These are phyloP conservation scores for Aphis gossypii DNA, from an alignment of 1,140 invertebrate species.

Conservation along the genomic window DNA sequence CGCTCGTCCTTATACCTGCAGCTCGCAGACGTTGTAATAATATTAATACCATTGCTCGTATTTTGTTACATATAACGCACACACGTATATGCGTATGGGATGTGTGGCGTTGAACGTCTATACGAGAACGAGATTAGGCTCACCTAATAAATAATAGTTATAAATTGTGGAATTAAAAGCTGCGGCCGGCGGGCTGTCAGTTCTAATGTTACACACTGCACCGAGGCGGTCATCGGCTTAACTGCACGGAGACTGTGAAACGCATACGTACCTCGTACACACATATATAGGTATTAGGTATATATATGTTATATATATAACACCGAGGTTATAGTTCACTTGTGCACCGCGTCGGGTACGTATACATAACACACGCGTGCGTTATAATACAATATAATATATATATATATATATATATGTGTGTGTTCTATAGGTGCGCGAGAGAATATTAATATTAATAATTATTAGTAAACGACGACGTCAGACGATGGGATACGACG, in stretches of 20 bases:
- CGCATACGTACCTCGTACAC: not conserved
- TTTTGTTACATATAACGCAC: constrained; percentile 22
- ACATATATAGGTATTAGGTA: not conserved
- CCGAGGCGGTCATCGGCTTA: constrained; percentile 32
- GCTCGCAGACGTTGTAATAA: not conserved
- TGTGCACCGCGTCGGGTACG: not conserved
- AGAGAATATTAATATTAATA: not conserved
- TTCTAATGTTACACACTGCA: constrained; percentile 49
- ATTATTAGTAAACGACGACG: not conserved
- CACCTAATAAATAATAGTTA: constrained; percentile 56
- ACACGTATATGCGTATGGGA: not conserved
- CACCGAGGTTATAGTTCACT: constrained; percentile 23
- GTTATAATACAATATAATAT: not conserved
- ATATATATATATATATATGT: too few species aligned
- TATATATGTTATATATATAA: not conserved
- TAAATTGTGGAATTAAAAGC: constrained; percentile 54
- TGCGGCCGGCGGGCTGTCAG: constrained; percentile 37
- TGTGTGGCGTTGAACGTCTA: not conserved
- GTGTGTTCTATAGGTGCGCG: not conserved
- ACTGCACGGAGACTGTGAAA: not conserved
- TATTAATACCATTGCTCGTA: constrained; percentile 45
- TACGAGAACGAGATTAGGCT: constrained; percentile 34
- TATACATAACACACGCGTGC: not conserved
- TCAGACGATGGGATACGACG: not conserved
- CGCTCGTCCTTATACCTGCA: not conserved